phyloP scores from a whole-genome alignment of 2,888 invertebrate species.

The Apamea epomidion region DNA sequence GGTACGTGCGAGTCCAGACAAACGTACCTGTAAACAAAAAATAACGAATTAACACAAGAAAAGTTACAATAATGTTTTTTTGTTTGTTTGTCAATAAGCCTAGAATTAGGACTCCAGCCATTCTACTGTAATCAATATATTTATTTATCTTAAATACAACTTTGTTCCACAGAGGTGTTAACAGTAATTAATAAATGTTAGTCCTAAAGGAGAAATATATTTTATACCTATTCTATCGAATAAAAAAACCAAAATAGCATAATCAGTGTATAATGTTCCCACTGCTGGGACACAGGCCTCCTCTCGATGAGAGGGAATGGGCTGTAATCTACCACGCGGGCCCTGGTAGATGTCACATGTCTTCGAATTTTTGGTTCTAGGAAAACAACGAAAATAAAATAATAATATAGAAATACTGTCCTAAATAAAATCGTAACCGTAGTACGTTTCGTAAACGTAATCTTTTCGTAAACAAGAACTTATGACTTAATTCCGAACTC shows the following conservation, averaged over 20 bases:
- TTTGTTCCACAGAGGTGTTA: background rate
- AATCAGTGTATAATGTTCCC: background rate
- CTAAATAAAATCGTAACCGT: background rate
- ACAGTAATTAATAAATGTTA: background rate
- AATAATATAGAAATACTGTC: background rate
- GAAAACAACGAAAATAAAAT: background rate
- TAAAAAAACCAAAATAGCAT: background rate
- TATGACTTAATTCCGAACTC: background rate
- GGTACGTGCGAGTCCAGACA: background rate
- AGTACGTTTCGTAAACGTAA: background rate
- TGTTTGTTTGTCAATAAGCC: no score
- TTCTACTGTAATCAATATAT: background rate
- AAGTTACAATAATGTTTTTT: background rate
- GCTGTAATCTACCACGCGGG: background rate
- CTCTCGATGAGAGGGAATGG: background rate
- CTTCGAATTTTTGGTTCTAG: background rate
- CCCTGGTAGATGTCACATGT: background rate
- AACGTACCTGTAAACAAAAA: conserved; percentile 18
- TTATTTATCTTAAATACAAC: background rate
- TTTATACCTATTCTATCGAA: background rate
- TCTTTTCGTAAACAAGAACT: background rate
- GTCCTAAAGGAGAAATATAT: background rate
- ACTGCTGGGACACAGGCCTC: background rate
- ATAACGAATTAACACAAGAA: background rate
- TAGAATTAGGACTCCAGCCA: no score